Base-by-base conservation (phyloP, 2,797 vertebrate species). In the Rhabdomys pumilio region DNA sequence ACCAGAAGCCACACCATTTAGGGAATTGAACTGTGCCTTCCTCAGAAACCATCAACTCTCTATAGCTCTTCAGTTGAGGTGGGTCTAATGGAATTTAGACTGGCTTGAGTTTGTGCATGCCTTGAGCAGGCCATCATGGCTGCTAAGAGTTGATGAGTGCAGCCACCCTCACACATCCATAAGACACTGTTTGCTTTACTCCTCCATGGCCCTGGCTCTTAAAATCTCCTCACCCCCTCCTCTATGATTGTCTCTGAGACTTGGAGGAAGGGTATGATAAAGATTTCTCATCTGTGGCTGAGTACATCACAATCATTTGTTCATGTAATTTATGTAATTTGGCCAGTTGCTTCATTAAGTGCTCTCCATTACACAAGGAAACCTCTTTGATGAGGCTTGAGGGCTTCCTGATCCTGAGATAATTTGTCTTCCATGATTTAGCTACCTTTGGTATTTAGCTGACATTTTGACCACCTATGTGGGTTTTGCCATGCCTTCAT, bases 401-500 rank as follows among this genome's bases (percentile, higher is more conserved):
- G 57, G 29, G 57, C 81, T 63, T 59, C 29, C 65, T 85, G 79
- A 6, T 19, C 82, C 79, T 38, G 53, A 86, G 19, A 69, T 81
- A 83, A 76, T 38, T 89, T 82, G 73, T 20, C 61, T 89, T 57
- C 50, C 75, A 3, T 69, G 61, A 19, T 79, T 31, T 79, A 59
- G 50, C 17, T 10, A 34, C n/a, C 38, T 12, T 80, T 82, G 50
- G 57, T 53, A 38, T 55, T 85, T 89, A 69, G 34, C 82, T 83
- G 31, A 41, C 15, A 29, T 1, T 57, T n/a, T n/a, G 24, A 95
- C 81, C 79, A 86, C 13, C 53, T 88, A 0, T 67, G 31, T 89
- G 57, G 24, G 91, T 91, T 94, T 95, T 80, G 11, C 34, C 57
- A 0, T 76, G 57, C 88, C 73, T 88, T 41, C 47, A 59, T 44